These are phyloP conservation scores for Cynaeus angustus DNA, from an alignment of 2,888 invertebrate species.

Conservation along the genomic window DNA sequence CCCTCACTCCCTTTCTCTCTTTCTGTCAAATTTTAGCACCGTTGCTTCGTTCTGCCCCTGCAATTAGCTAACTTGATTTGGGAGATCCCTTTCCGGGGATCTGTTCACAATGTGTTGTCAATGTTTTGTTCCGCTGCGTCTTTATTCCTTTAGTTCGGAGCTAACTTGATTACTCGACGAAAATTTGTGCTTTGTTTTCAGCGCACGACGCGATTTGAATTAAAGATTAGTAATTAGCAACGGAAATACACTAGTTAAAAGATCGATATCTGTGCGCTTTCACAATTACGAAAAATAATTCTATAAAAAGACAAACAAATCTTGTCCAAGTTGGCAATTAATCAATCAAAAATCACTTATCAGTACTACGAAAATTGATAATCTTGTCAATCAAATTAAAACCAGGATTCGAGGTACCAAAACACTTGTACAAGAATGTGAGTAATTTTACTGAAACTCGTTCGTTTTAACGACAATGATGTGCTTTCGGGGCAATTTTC, in stretches of 20 bases:
- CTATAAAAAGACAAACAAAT: conserved; percentile 38
- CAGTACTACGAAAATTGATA: conserved; percentile 22
- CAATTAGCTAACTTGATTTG: conserved; percentile 73
- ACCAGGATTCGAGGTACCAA: conserved; percentile 10
- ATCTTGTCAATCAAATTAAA: conserved; percentile 39
- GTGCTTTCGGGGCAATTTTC: conserved; percentile 17
- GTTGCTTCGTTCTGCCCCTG: conserved; percentile 62
- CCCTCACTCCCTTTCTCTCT: conserved; percentile 18
- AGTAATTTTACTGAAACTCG: conserved; percentile 20
- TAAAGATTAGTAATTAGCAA: conserved; percentile 54
- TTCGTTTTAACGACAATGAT: conserved; percentile 20
- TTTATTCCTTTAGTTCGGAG: conserved; percentile 63
- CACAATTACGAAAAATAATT: neutral
- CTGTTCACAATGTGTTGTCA: conserved; percentile 71
- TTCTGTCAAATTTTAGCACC: conserved; percentile 48
- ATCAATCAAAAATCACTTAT: conserved; percentile 40
- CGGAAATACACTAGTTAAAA: conserved; percentile 26
- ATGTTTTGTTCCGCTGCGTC: conserved; percentile 69
- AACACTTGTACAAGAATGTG: conserved; percentile 9
- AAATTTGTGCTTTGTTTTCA: conserved; percentile 64
- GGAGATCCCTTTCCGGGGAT: conserved; percentile 71
- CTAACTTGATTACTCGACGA: conserved; percentile 62
- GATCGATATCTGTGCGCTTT: conserved; percentile 25
- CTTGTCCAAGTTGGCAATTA: conserved; percentile 29
- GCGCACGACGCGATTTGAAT: conserved; percentile 63